Evolutionary conservation across 2,888 invertebrate genomes (phyloP), one percentile per base, ranked within the genome.

Genomic region (Corbicula japonica): DNA sequence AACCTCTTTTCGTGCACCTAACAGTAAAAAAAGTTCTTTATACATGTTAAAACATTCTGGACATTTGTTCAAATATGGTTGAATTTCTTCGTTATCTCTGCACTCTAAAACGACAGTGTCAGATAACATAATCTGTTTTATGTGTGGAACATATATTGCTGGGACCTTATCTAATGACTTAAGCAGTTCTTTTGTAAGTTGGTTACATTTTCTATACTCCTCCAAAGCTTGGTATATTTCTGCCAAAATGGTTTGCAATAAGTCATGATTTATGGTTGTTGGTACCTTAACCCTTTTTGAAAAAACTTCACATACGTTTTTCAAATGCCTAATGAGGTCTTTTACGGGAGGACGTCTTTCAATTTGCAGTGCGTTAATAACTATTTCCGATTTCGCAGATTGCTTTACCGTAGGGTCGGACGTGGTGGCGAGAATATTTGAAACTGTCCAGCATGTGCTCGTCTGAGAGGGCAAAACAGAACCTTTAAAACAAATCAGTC

Each of bases 41-140:
- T 78, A 88, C 41, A 76, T 73, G 6, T 80, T 86, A 65, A 86
- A 83, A 15, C 73, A 41, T 18, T 50, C 1, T 15, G 89, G 88
- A n/a, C 84, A 70, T 58, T 73, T 77, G 68, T 76, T 83, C 21
- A 90, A 70, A 71, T 85, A 87, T 0, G 86, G 89, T 21, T 54
- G 66, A 18, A 89, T 86, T 56, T 82, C 84, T 41, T 89, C 85
- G 0, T 58, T 44, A 23, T 72, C 62, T 4, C 74, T 50, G 28
- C 75, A 75, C 3, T 34, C 15, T 8, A 62, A 44, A n/a, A 87
- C 86, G 8, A 87, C 84, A 28, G 76, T 69, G 1, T 60, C 68
- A 23, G 90, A 72, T 34, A 56, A 34, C n/a, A 83, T 79, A 35
- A 86, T 56, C 5, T 35, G 26, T 2, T 30, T 50, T 32, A 78